Conservation (phyloP, 2,888 invertebrate genomes). For the Pecten maximus region DNA sequence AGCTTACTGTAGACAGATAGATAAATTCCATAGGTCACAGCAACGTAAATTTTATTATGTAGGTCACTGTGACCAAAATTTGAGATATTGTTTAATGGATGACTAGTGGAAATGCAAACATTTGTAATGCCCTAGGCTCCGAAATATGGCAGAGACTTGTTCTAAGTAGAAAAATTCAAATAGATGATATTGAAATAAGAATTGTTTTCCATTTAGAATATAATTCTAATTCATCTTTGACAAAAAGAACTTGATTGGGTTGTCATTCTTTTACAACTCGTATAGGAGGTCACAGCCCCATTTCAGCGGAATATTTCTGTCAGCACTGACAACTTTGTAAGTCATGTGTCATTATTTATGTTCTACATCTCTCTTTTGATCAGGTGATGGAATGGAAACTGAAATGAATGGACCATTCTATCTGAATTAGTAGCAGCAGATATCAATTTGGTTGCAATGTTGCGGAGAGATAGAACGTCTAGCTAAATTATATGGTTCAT, state of each 20-base stretch:
- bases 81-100: too few relatives aligned
- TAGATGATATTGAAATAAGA: too few relatives aligned
- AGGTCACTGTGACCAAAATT: too few relatives aligned
- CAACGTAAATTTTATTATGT: too few relatives aligned
- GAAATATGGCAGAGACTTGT: too few relatives aligned
- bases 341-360: neutral
- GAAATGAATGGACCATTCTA: neutral
- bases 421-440: neutral
- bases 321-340: neutral
- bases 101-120: too few relatives aligned
- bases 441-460: conserved; percentile 25
- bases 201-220: too few relatives aligned
- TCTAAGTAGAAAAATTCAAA: too few relatives aligned
- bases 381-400: neutral
- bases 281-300: neutral
- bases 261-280: neutral
- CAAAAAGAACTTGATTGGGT: neutral
- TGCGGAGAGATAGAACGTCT: neutral
- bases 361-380: neutral
- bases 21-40: too few relatives aligned
- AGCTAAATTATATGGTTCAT: neutral
- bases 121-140: too few relatives aligned
- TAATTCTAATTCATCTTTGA: neutral
- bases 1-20: neutral
- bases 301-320: neutral